These are phyloP conservation scores for Melanerpes formicivorus DNA, from an alignment of 2,113 vertebrate genomes.

Conservation along the genomic window DNA sequence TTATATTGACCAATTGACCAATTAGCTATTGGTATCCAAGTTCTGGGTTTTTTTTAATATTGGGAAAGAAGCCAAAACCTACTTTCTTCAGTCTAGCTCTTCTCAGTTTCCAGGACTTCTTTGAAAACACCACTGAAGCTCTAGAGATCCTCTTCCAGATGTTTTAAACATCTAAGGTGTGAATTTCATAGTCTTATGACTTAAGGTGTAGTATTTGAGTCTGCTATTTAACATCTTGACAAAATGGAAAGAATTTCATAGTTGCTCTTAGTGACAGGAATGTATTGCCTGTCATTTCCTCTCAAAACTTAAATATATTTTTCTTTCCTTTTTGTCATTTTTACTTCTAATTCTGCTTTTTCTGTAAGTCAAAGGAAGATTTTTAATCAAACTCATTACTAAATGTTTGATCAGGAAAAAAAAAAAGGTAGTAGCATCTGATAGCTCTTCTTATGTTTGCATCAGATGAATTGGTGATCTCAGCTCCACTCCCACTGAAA, in stretches of 20 bases:
- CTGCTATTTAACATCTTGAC: not conserved
- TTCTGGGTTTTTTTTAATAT: not conserved
- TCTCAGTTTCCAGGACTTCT: not conserved
- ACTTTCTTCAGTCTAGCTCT: not conserved
- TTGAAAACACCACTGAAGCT: not conserved
- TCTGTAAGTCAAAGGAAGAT: not conserved
- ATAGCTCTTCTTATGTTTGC: not conserved
- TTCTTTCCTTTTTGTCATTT: not conserved
- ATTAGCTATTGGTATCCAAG: not conserved
- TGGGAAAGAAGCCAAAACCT: not conserved
- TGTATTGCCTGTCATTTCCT: not conserved
- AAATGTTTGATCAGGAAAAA: not conserved
- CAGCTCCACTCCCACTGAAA: not conserved
- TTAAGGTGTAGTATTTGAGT: not conserved
- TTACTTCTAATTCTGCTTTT: not conserved
- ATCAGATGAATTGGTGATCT: not conserved
- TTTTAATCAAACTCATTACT: not conserved
- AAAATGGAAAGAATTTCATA: slow-evolving; percentile 3
- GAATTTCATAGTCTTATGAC: not conserved
- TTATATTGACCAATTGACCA: not conserved
- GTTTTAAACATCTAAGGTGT: not conserved
- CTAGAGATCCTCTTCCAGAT: not conserved
- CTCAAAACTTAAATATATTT: not conserved
- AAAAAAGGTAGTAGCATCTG: not conserved
- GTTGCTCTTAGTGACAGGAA: not conserved